Conservation (phyloP, 53 echinoderm and acorn worm species). For the Mesocentrotus franciscanus region DNA sequence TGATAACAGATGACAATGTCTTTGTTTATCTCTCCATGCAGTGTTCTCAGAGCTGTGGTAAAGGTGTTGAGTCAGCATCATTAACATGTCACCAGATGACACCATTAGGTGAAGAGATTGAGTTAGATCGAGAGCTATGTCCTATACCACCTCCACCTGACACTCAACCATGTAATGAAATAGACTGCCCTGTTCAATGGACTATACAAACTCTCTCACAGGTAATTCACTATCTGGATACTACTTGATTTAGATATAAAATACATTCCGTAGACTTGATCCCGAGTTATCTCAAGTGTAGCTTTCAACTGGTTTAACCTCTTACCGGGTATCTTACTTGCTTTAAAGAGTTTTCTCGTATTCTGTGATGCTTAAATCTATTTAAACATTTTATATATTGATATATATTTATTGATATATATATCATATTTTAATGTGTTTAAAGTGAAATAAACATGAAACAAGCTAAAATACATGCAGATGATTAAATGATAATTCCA, state of each 20-base stretch:
- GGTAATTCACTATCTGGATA: background rate
- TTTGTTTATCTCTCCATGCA: background rate
- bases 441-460: no score
- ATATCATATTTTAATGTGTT: no score
- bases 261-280: background rate
- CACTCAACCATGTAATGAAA: slow-evolving; percentile 72
- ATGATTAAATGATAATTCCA: no score
- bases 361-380: no score
- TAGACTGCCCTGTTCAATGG: slow-evolving; percentile 85
- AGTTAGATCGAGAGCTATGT: slow-evolving; percentile 74
- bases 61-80: slow-evolving; percentile 68
- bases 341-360: no score
- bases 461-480: no score
- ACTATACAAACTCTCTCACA: slow-evolving; percentile 58
- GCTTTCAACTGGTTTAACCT: no score
- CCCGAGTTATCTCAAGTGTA: background rate
- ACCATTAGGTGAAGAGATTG: slow-evolving; percentile 73
- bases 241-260: background rate
- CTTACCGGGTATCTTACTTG: no score
- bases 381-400: no score
- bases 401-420: no score
- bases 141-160: slow-evolving; percentile 65
- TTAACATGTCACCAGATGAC: slow-evolving; percentile 78
- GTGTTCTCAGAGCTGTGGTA: slow-evolving; percentile 77
- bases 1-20: background rate